phyloP scores from a whole-genome alignment of 2,888 invertebrate species.

The Cistogaster globosa region DNA sequence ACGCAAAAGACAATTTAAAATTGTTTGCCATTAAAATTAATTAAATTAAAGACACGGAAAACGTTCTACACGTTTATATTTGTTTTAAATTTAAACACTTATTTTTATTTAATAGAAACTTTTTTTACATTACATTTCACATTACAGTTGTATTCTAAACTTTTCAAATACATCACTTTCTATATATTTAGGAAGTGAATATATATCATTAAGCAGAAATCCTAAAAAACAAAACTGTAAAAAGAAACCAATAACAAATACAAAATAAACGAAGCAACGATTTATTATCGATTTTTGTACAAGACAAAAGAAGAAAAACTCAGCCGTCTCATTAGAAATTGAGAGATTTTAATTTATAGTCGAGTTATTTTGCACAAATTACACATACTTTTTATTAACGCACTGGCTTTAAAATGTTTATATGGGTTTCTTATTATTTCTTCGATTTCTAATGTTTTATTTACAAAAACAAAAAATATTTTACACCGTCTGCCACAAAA shows the following conservation, averaged over 20 bases:
- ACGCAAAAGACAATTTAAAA: background rate
- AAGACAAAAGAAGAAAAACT: constrained; percentile 58
- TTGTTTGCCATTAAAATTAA: too few relatives aligned
- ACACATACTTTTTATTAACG: constrained; percentile 22
- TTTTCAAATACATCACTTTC: background rate
- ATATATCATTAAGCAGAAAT: constrained; percentile 35
- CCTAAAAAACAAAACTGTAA: constrained; percentile 46
- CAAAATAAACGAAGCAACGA: constrained; percentile 61
- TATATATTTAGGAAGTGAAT: constrained; percentile 16
- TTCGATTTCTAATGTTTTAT: constrained; percentile 20
- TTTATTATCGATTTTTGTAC: constrained; percentile 68
- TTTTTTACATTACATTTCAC: too few relatives aligned
- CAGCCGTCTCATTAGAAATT: constrained; percentile 37
- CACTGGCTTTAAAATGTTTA: constrained; percentile 21
- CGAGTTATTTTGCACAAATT: constrained; percentile 28
- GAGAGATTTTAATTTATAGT: background rate
- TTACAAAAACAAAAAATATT: constrained; percentile 41
- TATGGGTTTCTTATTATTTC: background rate
- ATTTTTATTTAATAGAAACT: too few relatives aligned
- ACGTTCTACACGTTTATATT: background rate
- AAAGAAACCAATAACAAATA: constrained; percentile 36
- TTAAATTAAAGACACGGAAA: background rate
- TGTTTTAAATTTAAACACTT: too few relatives aligned
- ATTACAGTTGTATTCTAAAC: background rate
- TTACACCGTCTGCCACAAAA: constrained; percentile 60